A percentile compares a stretch with the other conserved stretches of the same genome.
Conservation (phyloP, 2,113 vertebrate genomes). For the Apteryx owenii region DNA sequence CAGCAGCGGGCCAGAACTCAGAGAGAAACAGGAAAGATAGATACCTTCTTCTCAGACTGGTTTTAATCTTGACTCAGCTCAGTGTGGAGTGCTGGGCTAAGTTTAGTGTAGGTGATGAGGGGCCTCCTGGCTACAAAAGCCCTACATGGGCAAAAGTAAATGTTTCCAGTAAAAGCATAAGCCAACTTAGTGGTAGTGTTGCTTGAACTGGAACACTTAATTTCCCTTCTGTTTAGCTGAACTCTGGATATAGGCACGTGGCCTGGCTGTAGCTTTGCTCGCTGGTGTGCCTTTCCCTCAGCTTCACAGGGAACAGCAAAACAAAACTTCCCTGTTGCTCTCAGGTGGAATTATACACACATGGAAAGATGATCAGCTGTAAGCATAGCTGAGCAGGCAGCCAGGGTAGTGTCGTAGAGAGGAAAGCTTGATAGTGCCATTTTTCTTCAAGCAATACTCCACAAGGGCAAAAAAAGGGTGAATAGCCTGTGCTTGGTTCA, state of each 20-base stretch:
- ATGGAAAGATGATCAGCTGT: neutral
- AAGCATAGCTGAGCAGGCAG: neutral
- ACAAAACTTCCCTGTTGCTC: neutral
- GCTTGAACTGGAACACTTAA: neutral
- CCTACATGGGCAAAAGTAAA: neutral
- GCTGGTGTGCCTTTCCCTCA: neutral
- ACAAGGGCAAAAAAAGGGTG: neutral
- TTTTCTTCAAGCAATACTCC: neutral
- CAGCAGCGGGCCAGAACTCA: neutral
- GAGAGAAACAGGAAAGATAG: neutral
- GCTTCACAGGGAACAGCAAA: neutral
- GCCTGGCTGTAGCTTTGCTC: neutral
- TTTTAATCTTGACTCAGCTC: neutral
- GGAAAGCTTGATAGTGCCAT: neutral
- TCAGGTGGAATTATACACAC: neutral
- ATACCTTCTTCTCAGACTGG: neutral
- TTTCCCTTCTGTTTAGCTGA: neutral
- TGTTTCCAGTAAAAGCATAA: neutral
- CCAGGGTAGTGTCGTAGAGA: neutral
- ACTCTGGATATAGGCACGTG: neutral
- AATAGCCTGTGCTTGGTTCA: slow-evolving; percentile 14
- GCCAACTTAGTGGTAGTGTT: neutral
- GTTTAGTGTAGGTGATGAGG: neutral
- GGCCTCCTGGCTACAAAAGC: neutral
- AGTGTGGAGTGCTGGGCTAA: neutral